Base-by-base conservation (phyloP, 1,140 invertebrate species). In the Venustaconcha ellipsiformis region DNA sequence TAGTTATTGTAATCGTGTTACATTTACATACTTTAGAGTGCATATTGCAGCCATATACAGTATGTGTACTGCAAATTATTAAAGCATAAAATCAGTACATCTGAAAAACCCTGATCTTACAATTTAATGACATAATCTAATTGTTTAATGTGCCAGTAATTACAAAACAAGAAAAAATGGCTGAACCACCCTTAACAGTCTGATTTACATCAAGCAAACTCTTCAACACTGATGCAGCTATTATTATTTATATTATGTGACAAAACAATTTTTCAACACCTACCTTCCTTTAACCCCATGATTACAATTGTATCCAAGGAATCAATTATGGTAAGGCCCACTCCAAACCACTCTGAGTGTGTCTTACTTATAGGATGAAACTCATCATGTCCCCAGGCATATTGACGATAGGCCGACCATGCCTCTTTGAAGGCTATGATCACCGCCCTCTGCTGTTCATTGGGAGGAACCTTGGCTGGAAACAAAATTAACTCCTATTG, bases 331-430 rank as follows among this genome's bases (percentile, higher is more conserved):
- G 97, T 98, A 5, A 71, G 96, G n/a, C 88, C 88, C 18, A 89
- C 82, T 13, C 84, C 86, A 79, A 90, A 90, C 89, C 88, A 89
- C 64, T 86, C 84, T 0, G 81, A 81, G 67, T 83, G 80, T 1
- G 80, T 80, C 57, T 87, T 87, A 55, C 94, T 94, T 18, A 99
- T 92, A 0, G 98, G 98, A 81, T 94, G 93, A 81, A 99, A 90
- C 90, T 99, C 98, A 90, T 99, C 99, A 85, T 98, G 96, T 75
- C 98, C 98, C 98, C 98, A 99, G 0, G 97, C 96, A 90, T 97
- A 97, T 74, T 95, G 92, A 74, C 95, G 96, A 91, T 99, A 99
- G 84, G 96, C 97, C 85, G 95, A 93, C 97, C 97, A 99, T 6
- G 96, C 96, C 76, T 90, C 88, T 67, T 77, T 81, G 78, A 89